Evolutionary conservation across 2,888 invertebrate genomes (phyloP), one percentile per base, ranked within the genome.

Genomic region (Abrostola triplasia): DNA sequence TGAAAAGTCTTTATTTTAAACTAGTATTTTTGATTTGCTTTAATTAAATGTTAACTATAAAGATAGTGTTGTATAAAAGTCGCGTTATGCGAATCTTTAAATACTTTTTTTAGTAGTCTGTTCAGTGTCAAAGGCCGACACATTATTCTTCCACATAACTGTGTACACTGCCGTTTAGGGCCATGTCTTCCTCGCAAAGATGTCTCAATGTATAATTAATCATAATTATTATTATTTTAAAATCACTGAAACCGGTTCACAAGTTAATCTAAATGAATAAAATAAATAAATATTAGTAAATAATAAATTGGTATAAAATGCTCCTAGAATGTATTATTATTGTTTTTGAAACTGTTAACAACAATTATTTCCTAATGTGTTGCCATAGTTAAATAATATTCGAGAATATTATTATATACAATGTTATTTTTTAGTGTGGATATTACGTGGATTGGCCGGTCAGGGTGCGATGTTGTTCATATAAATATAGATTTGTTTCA

Each of bases 381-480:
- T 75, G 77, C 77, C 77, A 77, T 77, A 77, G 77, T 73, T 58
- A 68, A 67, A 62, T 70, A 62, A 71, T 75, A 61, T 72, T 68
- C 52, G 53, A 59, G 51, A 73, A 67, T 60, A 62, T 69, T 72
- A 66, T 64, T 72, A 49, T 70, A 75, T 72, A 64, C 74, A 63
- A 42, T 72, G 64, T 74, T 70, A 67, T 62, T 57, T 53, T 72
- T 74, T 73, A 62, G 64, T 64, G 51, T 59, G 47, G 47, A 63
- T 76, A 64, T 64, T 58, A 61, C 12, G 47, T 10, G 48, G 38
- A 61, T 0, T 56, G 41, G 11, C 59, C 57, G 72, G 59, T 54
- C 49, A 56, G 8, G 49, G 49, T 63, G 61, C 12, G 63, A 36
- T 48, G 47, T n/a, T 5, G 12, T 24, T 24, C 24, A 2, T 24